Base-by-base conservation (phyloP, 2,888 invertebrate species). In the Acrobasis repandana region DNA sequence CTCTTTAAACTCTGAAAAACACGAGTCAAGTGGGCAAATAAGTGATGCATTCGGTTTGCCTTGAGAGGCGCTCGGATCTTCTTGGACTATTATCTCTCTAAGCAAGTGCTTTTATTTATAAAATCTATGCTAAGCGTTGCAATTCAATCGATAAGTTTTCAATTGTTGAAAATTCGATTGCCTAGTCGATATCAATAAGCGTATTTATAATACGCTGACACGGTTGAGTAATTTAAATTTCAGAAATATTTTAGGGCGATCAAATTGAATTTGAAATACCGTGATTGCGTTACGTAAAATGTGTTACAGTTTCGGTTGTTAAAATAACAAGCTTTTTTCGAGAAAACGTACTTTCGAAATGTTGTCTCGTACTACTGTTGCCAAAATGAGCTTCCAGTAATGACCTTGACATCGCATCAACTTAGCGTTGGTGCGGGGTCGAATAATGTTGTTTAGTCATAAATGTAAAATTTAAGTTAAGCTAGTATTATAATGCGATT, bases 391-490 rank as follows among this genome's bases (percentile, higher is more conserved):
- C 64, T 77, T 71, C 74, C 74, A 74, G 75, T 74, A 73, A 73
- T 67, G 66, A 75, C 72, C 85, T 88, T 89, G 88, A 85, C 84
- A 82, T 77, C 71, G 80, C 71, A 86, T 84, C 87, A 75, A 72
- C 75, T 66, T 60, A 59, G 72, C 73, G 80, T 79, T 67, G 88
- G 83, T 88, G 76, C 80, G 78, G 69, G 86, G 89, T 88, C 82
- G 89, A 90, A 85, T 67, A 70, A 79, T 76, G 76, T 73, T 76
- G 77, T 78, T 82, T 86, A 90, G 90, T 90, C 85, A 85, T 88
- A 85, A 74, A 76, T 70, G 67, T 75, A 72, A 72, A 72, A 67
- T 75, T 65, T 83, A 83, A 79, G 77, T 68, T 84, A 82, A 77
- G 77, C 58, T 77, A 83, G 72, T 70, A 67, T 75, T 77, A 80